A percentile compares a stretch with the other conserved stretches of the same genome.
phyloP scores from a whole-genome alignment of 2,113 vertebrate genomes.

The Opisthocomus hoazin region DNA sequence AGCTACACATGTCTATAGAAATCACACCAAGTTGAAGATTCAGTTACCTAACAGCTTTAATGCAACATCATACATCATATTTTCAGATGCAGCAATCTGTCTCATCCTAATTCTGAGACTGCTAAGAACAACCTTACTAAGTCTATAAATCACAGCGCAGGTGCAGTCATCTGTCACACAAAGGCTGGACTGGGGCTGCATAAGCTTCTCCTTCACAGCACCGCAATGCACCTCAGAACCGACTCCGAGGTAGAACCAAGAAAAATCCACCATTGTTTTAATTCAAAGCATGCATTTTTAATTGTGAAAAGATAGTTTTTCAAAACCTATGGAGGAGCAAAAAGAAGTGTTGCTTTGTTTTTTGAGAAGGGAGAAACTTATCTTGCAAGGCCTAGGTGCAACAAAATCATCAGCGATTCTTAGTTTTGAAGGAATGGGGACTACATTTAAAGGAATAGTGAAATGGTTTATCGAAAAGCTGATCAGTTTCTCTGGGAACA shows the following conservation, averaged over 20 bases:
- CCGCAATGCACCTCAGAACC: not conserved
- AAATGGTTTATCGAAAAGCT: not conserved
- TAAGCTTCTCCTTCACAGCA: not conserved
- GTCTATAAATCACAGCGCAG: not conserved
- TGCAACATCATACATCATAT: not conserved
- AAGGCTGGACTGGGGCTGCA: not conserved
- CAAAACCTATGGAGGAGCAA: not conserved
- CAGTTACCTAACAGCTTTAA: not conserved
- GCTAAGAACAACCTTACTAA: not conserved
- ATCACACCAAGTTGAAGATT: not conserved
- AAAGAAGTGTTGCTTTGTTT: not conserved
- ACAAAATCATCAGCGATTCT: not conserved
- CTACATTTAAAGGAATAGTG: not conserved
- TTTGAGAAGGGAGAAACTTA: not conserved
- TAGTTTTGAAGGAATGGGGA: not conserved
- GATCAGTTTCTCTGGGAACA: not conserved
- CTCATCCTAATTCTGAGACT: not conserved
- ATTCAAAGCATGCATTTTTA: not conserved
- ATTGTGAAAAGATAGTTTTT: not conserved
- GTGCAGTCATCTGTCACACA: not conserved
- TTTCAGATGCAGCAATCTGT: slow-evolving; percentile 18
- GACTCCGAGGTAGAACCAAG: not conserved
- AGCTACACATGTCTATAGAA: not conserved
- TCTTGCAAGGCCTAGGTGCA: not conserved
- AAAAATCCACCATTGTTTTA: not conserved